Evolutionary conservation across 2,888 invertebrate genomes (phyloP), one percentile per base, ranked within the genome.

Genomic region (Brenthis hecate): DNA sequence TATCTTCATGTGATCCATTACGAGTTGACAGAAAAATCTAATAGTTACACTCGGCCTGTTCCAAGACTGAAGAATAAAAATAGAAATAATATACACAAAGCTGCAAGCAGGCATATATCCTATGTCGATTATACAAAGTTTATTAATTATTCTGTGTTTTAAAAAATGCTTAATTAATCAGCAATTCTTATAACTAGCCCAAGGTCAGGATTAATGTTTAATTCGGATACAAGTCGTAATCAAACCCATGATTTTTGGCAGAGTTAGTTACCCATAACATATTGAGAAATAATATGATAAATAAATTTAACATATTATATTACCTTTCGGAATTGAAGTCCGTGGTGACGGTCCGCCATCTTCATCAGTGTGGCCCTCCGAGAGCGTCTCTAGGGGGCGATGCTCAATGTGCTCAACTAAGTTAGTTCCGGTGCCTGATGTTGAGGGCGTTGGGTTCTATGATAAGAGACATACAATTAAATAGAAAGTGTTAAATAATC

Each of bases 401-500:
- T 80, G 82, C 13, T 75, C 74, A 0, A 50, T 51, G 47, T 66
- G 65, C 6, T 62, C 55, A 13, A 69, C 67, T 1, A 78, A 77
- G 60, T 61, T 71, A 65, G 51, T 64, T 28, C 72, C 69, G 0
- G 70, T 50, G 8, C 72, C 72, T 0, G 91, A 91, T 0, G 91
- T 90, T 5, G 91, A 91, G 0, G 92, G 91, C 14, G 83, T 84
- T 1, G 91, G 91, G 70, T 91, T 83, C 91, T 92, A 73, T 0
- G 47, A 47, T 56, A 3, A 28, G n/a, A 14, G 3, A 43, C 2
- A 13, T n/a, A n/a, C 14, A 36, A 32, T 48, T 13, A 53, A 56
- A 60, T 47, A 48, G 19, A 16, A 56, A 56, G 14, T 14, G 16
- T 51, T 2, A 16, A 51, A 36, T 36, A 8, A 36, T 2, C 36